phyloP scores from a whole-genome alignment of 2,797 vertebrate species.

The Tarsius wallacei region DNA sequence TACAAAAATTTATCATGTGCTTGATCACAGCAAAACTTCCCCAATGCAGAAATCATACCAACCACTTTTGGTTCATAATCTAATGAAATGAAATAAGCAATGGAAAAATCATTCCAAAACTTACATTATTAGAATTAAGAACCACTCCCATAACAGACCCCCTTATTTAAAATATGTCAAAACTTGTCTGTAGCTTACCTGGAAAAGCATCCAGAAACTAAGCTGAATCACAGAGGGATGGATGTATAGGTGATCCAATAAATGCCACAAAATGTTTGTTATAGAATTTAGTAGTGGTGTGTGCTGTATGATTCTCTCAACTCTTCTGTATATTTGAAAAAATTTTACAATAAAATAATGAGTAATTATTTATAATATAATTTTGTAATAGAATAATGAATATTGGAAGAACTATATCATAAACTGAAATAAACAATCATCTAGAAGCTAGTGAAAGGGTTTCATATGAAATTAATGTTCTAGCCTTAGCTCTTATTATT shows the following conservation, averaged over 20 bases:
- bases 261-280: neutral
- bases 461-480: neutral
- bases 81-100: neutral
- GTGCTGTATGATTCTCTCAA: neutral
- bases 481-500: neutral
- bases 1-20: neutral
- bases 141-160: neutral
- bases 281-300: neutral
- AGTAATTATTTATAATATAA: too few species aligned
- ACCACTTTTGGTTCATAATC: neutral
- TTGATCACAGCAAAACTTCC: neutral
- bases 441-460: neutral
- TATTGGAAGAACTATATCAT: neutral
- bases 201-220: constrained; percentile 1
- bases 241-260: neutral
- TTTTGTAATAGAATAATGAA: neutral
- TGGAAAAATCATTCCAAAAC: neutral
- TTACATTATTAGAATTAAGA: neutral
- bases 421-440: neutral
- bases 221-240: neutral
- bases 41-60: neutral
- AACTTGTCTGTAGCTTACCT: neutral
- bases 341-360: neutral
- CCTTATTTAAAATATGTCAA: neutral
- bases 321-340: neutral